Base-by-base conservation (phyloP, 1,140 invertebrate species). In the Eubasilissa regina region DNA sequence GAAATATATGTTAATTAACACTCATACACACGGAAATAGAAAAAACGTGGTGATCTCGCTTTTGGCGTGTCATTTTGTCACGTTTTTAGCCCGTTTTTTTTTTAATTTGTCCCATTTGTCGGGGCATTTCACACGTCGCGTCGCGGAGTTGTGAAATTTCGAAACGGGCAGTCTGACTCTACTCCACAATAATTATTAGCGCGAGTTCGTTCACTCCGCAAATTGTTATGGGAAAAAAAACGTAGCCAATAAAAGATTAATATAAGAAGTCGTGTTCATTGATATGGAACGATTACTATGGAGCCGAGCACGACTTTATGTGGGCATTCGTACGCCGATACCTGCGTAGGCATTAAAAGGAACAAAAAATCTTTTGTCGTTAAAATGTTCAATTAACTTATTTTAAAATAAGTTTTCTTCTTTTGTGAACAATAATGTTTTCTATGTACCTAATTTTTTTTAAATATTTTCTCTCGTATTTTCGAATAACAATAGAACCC, bases 181-280 rank as follows among this genome's bases (percentile, higher is more conserved):
- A 58, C 45, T 75, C 55, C 73, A 75, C 43, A 75, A 75, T 75
- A 43, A 75, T 60, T 75, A 53, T 73, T 25, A 70, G 13, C 15
- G 43, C 17, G 55, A 35, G 73, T 75, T 75, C 73, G 55, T 75
- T 75, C 73, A 75, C 73, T 75, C 25, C 17, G 35, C 73, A 55
- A 73, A 53, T 73, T 73, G 19, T 73, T 75, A 60, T 75, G 53
- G 62, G n/a, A 66, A 53, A 73, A 73, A 72, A 73, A 73, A 73
- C 68, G 9, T n/a, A 47, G 64, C 48, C 68, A 73, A 73, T 73
- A 51, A 73, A 55, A 73, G 68, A n/a, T 43, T 73, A 53, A 73
- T 25, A 73, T 73, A 73, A 73, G 51, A 73, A 73, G 53, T 73
- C 68, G 68, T 73, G 68, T 55, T 17, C 21, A 55, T 11, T 73